Base-by-base conservation (phyloP, 2,113 vertebrate species). In the Poecilia latipinna region DNA sequence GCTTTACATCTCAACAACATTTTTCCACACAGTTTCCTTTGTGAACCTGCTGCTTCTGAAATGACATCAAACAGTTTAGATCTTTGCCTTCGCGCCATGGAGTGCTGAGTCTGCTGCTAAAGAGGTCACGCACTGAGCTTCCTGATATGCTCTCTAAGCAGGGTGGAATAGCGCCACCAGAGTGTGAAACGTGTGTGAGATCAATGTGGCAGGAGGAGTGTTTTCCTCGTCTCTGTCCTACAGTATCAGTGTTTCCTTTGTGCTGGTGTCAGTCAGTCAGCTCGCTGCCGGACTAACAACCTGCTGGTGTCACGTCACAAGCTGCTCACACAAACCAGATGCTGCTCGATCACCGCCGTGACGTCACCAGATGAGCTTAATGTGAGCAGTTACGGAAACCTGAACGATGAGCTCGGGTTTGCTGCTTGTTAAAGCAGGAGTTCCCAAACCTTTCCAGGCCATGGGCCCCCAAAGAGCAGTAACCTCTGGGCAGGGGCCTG, bases 51-150 rank as follows among this genome's bases (percentile, higher is more conserved):
- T 64, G 72, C 68, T 48, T 32, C n/a, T 57, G 48, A 79, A 68
- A 68, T 13, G 44, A 39, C 26, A 88, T 86, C 80, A 89, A 89
- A 87, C 79, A 79, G 83, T 80, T 84, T 76, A 77, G 77, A 84
- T 75, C 72, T 51, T 65, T 80, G 84, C 82, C 80, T 74, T 73
- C 63, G 42, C 42, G 62, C 68, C 32, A 32, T 66, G 78, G 2
- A 7, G 22, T 57, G 51, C 51, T 29, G 65, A 72, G 17, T 61
- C 60, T 64, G 77, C 72, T 12, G 70, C 61, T 78, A 76, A 63
- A 4, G 37, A 62, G 70, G 51, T 70, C 62, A 65, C 63, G 72
- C 68, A 61, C 68, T 80, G 7, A 78, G 72, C 63, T 29, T 63
- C 65, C 78, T 68, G 70, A 85, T 88, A 61, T 78, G 61, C 63